Evolutionary conservation across 2,797 vertebrate species (phyloP).

Genomic region (Zalophus californianus): DNA sequence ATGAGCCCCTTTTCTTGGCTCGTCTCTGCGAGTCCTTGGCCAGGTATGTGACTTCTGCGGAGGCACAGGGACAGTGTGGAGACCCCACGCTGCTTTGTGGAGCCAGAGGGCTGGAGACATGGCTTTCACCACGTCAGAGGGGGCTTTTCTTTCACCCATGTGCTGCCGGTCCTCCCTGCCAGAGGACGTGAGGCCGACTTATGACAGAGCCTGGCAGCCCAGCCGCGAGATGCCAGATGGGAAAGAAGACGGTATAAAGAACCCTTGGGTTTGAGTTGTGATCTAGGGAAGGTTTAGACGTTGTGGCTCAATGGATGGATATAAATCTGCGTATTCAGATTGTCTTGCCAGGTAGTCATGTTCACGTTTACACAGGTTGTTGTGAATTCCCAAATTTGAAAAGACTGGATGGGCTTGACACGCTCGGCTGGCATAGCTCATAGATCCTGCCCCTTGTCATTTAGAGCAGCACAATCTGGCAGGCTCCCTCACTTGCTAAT

Average conservation of each 20-base stretch:
- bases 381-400: slow-evolving; percentile 21
- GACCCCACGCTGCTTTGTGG: not conserved
- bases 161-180: accelerated
- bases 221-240: not conserved
- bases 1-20: not conserved
- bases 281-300: slow-evolving; percentile 11
- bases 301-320: not conserved
- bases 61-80: accelerated
- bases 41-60: not conserved
- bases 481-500: slow-evolving; percentile 67
- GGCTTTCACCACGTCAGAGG: not conserved
- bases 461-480: slow-evolving; percentile 63
- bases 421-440: not conserved
- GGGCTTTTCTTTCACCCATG: not conserved
- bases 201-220: not conserved
- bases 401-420: not conserved
- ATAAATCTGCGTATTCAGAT: not conserved
- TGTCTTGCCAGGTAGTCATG: not conserved
- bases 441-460: not conserved
- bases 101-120: not conserved
- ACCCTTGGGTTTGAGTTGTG: not conserved
- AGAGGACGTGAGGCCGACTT: not conserved
- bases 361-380: not conserved
- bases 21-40: not conserved
- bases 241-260: not conserved